These are phyloP conservation scores for Dreissena polymorpha DNA, from an alignment of 1,140 invertebrate genomes.

Conservation along the genomic window DNA sequence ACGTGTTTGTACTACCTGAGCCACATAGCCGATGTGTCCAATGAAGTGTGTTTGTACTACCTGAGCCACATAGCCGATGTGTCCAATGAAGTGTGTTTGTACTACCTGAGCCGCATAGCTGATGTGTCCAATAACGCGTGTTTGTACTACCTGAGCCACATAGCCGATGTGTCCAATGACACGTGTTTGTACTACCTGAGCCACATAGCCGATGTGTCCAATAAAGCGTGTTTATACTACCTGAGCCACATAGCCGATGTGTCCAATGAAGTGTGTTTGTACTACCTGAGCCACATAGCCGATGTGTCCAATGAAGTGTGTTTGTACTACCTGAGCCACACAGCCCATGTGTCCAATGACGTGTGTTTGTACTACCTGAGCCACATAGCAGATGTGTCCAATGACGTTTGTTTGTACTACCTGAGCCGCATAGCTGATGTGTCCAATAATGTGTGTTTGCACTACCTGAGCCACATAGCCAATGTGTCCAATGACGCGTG, in stretches of 20 bases:
- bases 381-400: conserved; percentile 67
- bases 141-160: too few species aligned
- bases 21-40: conserved; percentile 67
- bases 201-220: conserved; percentile 67
- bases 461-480: too few species aligned
- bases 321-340: too few species aligned
- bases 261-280: conserved; percentile 66
- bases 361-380: too few species aligned
- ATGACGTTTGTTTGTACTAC: conserved; percentile 67
- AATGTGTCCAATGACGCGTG: conserved; percentile 66
- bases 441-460: conserved; percentile 66
- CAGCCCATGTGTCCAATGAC: conserved; percentile 67
- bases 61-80: conserved; percentile 68
- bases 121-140: conserved; percentile 66
- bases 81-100: conserved; percentile 66
- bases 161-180: conserved; percentile 67
- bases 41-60: conserved; percentile 66
- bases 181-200: too few species aligned
- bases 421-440: conserved; percentile 67
- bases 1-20: too few species aligned
- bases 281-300: too few species aligned
- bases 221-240: conserved; percentile 67
- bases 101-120: too few species aligned
- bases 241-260: conserved; percentile 68
- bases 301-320: conserved; percentile 65